Evolutionary conservation across 2,797 vertebrate species (phyloP), one percentile per base, ranked within the genome.

Genomic region (Coreius guichenoti): DNA sequence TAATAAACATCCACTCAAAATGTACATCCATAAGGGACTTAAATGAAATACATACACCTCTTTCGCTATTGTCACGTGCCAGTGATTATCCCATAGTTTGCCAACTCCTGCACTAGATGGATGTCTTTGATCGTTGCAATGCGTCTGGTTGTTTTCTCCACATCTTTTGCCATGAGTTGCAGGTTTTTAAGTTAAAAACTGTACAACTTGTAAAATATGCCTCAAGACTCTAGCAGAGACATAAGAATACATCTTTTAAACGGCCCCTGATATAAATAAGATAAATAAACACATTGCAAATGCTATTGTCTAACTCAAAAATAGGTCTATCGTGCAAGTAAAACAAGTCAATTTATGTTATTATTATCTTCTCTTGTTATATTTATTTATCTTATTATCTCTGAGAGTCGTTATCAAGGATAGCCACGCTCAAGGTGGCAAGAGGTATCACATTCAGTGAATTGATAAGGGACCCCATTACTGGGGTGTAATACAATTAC

Each of bases 381-480:
- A 39, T 39, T 39, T 8, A 39, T 39, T 39, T 31, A 45, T 45
- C 26, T 58, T 29, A 43, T 45, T 73, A 8, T 63, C 26, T 31
- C 21, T n/a, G 21, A 49, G 39, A 47, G 39, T 45, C 4, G 4
- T n/a, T 61, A 31, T 70, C 4, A 61, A 23, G 29, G 68, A 73
- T 56, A 39, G 23, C 14, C 36, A 23, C 36, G 5, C n/a, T 82
- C 19, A 31, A 82, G 47, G 80, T 43, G 33, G 16, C 3, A 29
- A 36, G 81, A 73, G 31, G 13, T 31, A 56, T 83, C 82, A 69
- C 31, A 54, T 83, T 68, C 58, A 68, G 23, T 47, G 26, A 43
- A 19, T 47, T 76, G 61, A 83, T 77, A 36, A 83, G 75, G 17
- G 36, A 45, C 12, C n/a, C 43, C 39, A 56, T 76, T 83, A 83